phyloP scores from a whole-genome alignment of 2,888 invertebrate species.

The Xanthorhoe spadicearia region DNA sequence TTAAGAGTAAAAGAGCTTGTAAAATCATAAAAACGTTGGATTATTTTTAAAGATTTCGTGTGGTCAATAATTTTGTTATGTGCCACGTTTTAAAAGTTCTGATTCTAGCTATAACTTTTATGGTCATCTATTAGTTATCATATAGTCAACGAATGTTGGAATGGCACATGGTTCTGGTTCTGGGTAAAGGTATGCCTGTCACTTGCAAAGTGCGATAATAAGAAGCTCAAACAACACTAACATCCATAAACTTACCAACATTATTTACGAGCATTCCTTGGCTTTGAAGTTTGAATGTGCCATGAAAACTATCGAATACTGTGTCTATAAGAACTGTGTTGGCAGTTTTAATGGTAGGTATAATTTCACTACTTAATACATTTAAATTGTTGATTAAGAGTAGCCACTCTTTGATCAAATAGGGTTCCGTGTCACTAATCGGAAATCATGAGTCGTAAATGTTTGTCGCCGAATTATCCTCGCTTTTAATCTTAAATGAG shows the following conservation, averaged over 20 bases:
- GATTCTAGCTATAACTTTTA: conserved; percentile 40
- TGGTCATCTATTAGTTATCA: conserved; percentile 33
- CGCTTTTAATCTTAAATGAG: conserved; percentile 19
- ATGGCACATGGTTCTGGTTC: conserved; percentile 5
- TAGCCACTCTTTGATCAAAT: conserved; percentile 29
- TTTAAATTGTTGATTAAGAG: conserved; percentile 38
- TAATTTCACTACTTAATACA: conserved; percentile 42
- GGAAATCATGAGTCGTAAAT: conserved; percentile 34
- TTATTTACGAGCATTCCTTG: background rate
- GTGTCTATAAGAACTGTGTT: conserved; percentile 32
- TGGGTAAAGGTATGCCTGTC: background rate
- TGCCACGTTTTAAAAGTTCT: conserved; percentile 37
- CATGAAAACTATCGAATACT: conserved; percentile 8
- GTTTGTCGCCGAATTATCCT: conserved; percentile 17
- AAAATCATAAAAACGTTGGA: conserved; percentile 50
- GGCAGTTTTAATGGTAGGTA: conserved; percentile 32
- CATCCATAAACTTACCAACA: background rate
- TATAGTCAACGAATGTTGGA: conserved; percentile 5
- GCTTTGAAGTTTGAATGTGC: background rate
- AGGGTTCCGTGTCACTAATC: conserved; percentile 30
- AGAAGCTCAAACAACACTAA: background rate
- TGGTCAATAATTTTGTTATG: conserved; percentile 49
- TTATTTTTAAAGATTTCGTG: conserved; percentile 49
- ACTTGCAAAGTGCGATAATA: background rate
- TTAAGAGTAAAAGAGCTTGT: conserved; percentile 48